These are phyloP conservation scores for Sesamia inferens DNA, from an alignment of 2,888 invertebrate species.

Conservation along the genomic window DNA sequence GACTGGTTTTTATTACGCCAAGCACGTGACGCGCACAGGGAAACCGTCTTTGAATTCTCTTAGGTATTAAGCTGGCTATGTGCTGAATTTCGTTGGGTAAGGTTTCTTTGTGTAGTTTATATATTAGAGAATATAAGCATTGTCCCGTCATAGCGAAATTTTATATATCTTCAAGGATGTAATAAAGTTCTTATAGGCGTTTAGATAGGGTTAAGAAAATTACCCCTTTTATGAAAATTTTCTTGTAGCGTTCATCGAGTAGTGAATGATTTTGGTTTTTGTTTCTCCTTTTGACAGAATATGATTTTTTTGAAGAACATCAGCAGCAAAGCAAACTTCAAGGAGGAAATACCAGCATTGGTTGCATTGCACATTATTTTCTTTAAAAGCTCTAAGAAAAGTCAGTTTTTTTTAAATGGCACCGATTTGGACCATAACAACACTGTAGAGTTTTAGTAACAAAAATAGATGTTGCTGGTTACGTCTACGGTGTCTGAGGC, in stretches of 20 bases:
- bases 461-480: conserved; percentile 57
- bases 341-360: not conserved
- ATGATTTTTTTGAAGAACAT: not conserved
- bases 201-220: not conserved
- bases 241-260: not conserved
- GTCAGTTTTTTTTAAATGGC: conserved; percentile 1
- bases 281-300: not conserved
- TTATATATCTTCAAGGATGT: not conserved
- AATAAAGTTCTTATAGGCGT: not conserved
- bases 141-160: not conserved
- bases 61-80: conserved; percentile 68
- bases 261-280: not conserved
- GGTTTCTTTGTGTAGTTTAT: conserved; percentile 9
- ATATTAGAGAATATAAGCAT: not conserved
- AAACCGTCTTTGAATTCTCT: conserved; percentile 76
- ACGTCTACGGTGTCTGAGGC: conserved; percentile 47
- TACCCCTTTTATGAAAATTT: not conserved
- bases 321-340: not conserved
- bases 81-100: conserved; percentile 45
- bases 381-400: not conserved
- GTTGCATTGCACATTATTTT: not conserved
- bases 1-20: conserved; percentile 81
- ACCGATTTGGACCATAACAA: conserved; percentile 29
- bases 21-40: conserved; percentile 83
- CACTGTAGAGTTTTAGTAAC: conserved; percentile 46